Evolutionary conservation across 2,888 invertebrate species (phyloP).

Genomic region (Coelopa pilipes): DNA sequence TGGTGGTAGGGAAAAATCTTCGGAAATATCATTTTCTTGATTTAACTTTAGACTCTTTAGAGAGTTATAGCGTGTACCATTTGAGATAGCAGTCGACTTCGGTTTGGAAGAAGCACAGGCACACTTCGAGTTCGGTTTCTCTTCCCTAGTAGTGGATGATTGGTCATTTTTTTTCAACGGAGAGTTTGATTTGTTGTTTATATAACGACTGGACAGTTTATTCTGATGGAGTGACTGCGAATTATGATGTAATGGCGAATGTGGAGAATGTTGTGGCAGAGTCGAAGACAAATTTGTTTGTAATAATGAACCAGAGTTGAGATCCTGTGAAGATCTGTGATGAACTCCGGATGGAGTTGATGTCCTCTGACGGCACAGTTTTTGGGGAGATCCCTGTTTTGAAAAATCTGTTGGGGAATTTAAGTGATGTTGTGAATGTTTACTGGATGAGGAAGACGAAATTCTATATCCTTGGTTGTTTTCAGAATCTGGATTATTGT

Average conservation of each 20-base stretch:
- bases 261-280: slow-evolving; percentile 56
- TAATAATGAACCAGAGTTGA: neutral
- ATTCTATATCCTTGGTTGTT: slow-evolving; percentile 24
- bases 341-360: neutral
- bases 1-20: slow-evolving; percentile 44
- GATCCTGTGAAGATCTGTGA: slow-evolving; percentile 19
- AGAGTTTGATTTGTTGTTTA: slow-evolving; percentile 49
- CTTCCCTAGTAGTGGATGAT: slow-evolving; percentile 5
- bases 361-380: slow-evolving; percentile 16
- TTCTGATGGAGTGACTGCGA: slow-evolving; percentile 47
- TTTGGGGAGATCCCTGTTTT: slow-evolving; percentile 23
- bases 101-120: slow-evolving; percentile 14
- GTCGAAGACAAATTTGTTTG: slow-evolving; percentile 51
- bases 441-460: slow-evolving; percentile 29
- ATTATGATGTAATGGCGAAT: slow-evolving; percentile 52
- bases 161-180: neutral
- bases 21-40: neutral
- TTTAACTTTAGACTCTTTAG: slow-evolving; percentile 5
- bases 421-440: slow-evolving; percentile 21
- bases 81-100: neutral
- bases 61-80: slow-evolving; percentile 1
- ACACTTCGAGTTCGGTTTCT: slow-evolving; percentile 17
- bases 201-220: slow-evolving; percentile 56
- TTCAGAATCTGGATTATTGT: slow-evolving; percentile 11
- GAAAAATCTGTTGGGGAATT: slow-evolving; percentile 13